phyloP scores from a whole-genome alignment of 2,113 vertebrate species.

The Notothenia rossii region DNA sequence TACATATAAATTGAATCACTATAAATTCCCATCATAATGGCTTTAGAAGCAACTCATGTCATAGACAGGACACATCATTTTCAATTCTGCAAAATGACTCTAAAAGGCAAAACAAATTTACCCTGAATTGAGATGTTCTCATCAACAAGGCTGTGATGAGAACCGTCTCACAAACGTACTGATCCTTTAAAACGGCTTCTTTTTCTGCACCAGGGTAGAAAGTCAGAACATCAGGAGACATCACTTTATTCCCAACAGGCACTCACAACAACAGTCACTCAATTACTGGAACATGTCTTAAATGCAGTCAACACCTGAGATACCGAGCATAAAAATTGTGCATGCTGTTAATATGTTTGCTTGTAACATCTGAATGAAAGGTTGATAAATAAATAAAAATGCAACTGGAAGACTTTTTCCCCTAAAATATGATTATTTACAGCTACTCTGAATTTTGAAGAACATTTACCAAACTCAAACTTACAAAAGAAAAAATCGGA shows the following conservation, averaged over 20 bases:
- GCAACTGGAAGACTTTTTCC: slow-evolving; percentile 51
- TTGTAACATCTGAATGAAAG: slow-evolving; percentile 37
- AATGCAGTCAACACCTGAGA: slow-evolving; percentile 69
- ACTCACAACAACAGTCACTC: slow-evolving; percentile 46
- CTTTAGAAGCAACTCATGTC: neutral
- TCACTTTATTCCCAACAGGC: slow-evolving; percentile 32
- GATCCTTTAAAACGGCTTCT: neutral
- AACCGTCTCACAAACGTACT: neutral
- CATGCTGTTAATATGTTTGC: slow-evolving; percentile 59
- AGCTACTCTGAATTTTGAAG: slow-evolving; percentile 33
- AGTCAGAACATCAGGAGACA: slow-evolving; percentile 6
- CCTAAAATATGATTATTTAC: slow-evolving; percentile 44
- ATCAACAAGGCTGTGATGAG: neutral
- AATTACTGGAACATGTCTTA: slow-evolving; percentile 15
- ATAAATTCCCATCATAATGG: too few species aligned
- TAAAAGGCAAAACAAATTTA: neutral
- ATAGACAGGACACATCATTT: neutral
- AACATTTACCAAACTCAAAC: slow-evolving; percentile 28
- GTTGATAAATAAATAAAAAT: slow-evolving; percentile 59
- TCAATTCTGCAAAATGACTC: neutral
- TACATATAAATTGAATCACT: too few species aligned
- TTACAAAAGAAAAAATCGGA: slow-evolving; percentile 1
- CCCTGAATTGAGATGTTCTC: neutral
- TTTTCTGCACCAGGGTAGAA: neutral
- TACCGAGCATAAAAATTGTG: slow-evolving; percentile 32